Conservation (phyloP, 2,888 invertebrate genomes). For the Hoplodrina ambigua region DNA sequence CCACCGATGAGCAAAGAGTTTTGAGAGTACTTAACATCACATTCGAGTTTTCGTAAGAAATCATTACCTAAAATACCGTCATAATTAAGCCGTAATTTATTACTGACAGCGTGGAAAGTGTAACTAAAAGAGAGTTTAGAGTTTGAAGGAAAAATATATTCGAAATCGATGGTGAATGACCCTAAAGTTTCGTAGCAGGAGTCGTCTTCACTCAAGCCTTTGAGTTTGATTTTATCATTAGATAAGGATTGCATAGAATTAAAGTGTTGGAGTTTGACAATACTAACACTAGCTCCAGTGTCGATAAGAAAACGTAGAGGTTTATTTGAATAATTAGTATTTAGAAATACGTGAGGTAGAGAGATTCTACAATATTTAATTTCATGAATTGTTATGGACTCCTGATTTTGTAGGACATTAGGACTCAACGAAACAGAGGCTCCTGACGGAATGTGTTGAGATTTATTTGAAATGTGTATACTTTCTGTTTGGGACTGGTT, state of each 20-base stretch:
- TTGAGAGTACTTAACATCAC: conserved; percentile 1
- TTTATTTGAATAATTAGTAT: neutral
- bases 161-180: conserved; percentile 8
- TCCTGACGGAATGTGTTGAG: conserved; percentile 6
- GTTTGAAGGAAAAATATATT: neutral
- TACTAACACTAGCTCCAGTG: conserved; percentile 8
- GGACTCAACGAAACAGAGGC: conserved; percentile 8
- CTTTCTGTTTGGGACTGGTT: conserved; percentile 8
- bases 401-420: conserved; percentile 3
- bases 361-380: neutral
- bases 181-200: conserved; percentile 9
- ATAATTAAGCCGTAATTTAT: neutral
- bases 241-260: too few relatives aligned
- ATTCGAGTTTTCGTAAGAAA: neutral
- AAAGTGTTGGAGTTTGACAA: too few relatives aligned
- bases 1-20: neutral
- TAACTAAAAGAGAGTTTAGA: too few relatives aligned
- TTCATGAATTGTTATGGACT: neutral
- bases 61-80: conserved; percentile 9
- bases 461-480: neutral
- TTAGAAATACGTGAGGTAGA: conserved; percentile 3
- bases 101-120: neutral
- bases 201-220: conserved; percentile 9
- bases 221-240: too few relatives aligned
- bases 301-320: conserved; percentile 7